Base-by-base conservation (phyloP, 2,797 vertebrate species). In the Myiotriccus ornatus region DNA sequence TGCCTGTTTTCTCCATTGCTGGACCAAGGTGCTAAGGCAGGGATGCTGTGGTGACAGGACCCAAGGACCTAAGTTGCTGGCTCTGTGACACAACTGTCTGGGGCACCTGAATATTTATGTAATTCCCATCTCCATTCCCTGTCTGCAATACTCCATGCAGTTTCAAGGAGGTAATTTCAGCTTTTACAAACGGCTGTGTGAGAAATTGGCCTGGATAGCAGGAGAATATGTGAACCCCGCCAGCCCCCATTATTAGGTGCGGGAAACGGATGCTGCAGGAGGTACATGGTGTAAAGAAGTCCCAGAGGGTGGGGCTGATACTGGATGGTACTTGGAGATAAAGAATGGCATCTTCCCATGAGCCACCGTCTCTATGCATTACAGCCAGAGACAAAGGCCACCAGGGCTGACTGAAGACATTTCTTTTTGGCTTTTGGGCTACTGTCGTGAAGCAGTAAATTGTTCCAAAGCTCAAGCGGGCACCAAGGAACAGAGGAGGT, bases 281-380 rank as follows among this genome's bases (percentile, higher is more conserved):
- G 63, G 19, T 11, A 25, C 19, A 1, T 4, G 27, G 30, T 3
- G 0, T 6, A 23, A 37, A 41, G 34, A 62, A 44, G 7, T 7
- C 18, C 37, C 1, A 1, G 67, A 41, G 50, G 19, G 69, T 49
- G 64, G 24, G 43, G 2, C 20, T 64, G 44, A 3, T 25, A 17
- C 25, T 30, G 21, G 7, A 22, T 21, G 23, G 12, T 32, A 18
- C 59, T 68, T 43, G 49, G 46, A 89, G 35, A 16, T 41, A 8
- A 44, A 28, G 23, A 79, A 16, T 23, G 30, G 44, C n/a, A 13
- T 56, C 63, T 79, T 56, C 50, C 12, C 27, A 24, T 0, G 0
- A 79, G 25, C n/a, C 46, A 28, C 16, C 32, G 37, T 34, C 52
- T 46, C 32, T 59, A 8, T 39, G 44, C 14, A 4, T 22, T 74